Evolutionary conservation across 2,113 vertebrate species (phyloP), one percentile per base, ranked within the genome.

Genomic region (Psettodes erumei): DNA sequence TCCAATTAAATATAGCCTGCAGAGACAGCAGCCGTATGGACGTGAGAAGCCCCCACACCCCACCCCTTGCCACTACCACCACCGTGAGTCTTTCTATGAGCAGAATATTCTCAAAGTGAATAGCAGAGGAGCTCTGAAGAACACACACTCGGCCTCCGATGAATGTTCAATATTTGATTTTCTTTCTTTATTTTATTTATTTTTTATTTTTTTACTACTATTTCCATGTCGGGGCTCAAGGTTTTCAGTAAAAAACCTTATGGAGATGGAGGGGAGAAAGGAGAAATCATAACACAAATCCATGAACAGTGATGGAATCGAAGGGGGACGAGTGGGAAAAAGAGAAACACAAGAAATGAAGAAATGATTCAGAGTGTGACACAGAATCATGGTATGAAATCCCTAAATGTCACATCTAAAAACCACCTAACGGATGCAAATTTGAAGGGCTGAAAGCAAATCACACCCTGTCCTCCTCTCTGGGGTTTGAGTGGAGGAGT

Each of bases 1-100:
- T 90, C 92, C 92, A 93, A 94, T 94, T 94, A 94, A 94, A 92
- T 81, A 83, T 80, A 80, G 89, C 91, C 92, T 84, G 91, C 84
- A 93, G 93, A 91, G 89, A 87, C 76, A 86, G 81, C 73, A 74
- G 84, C 71, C 15, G 66, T 80, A 71, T 77, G 87, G 90, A 92
- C 79, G 56, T 84, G 81, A 79, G 67, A 70, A 86, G 38, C 72
- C 30, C 64, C 56, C 18, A 43, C 23, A 27, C 58, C 83, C 84
- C 56, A 56, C 45, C 38, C 45, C 69, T 77, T 19, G 47, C 81
- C 64, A 81, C 64, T 40, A 70, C 67, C 54, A 82, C 47, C 40
- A 53, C 51, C 38, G 51, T 16, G 70, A 77, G 88, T 85, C 86
- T 80, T 82, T 84, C 66, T 87, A 81, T 18, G 56, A 77, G 86